These are phyloP conservation scores for Athalia circularis DNA, from an alignment of 2,888 invertebrate genomes.

Conservation along the genomic window DNA sequence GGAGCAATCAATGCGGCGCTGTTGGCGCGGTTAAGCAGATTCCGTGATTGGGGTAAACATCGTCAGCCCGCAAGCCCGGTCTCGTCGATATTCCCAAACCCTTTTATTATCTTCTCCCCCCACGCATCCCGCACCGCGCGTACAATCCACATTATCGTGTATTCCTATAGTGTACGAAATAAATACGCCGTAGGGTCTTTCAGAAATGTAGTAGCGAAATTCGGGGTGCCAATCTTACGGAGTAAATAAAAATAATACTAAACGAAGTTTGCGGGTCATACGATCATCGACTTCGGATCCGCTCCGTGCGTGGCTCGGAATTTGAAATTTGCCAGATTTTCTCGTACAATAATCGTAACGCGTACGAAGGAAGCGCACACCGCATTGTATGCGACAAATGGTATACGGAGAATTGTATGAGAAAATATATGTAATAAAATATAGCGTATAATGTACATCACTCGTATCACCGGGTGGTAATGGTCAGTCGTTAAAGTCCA, in stretches of 20 bases:
- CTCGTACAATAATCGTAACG: too few species aligned
- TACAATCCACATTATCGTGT: not conserved
- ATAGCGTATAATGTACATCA: constrained; percentile 22
- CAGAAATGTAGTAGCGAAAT: too few species aligned
- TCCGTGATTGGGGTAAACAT: constrained; percentile 46
- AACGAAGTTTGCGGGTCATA: too few species aligned
- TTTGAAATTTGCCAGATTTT: too few species aligned
- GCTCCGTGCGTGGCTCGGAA: too few species aligned
- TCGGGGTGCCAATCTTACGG: too few species aligned
- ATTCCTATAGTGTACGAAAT: not conserved
- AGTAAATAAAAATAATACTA: too few species aligned
- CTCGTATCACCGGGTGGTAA: constrained; percentile 37
- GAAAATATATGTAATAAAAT: not conserved
- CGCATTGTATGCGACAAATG: not conserved
- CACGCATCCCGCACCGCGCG: not conserved
- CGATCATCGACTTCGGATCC: too few species aligned
- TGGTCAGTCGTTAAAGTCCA: constrained; percentile 42
- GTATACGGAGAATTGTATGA: not conserved
- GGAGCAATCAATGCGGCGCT: constrained; percentile 44
- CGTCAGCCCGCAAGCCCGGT: constrained; percentile 26
- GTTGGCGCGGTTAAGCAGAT: constrained; percentile 43
- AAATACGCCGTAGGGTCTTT: not conserved
- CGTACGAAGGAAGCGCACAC: not conserved
- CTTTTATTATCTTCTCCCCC: constrained; percentile 38
- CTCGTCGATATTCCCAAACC: constrained; percentile 43